phyloP scores from a whole-genome alignment of 1,140 invertebrate genomes.

The Proctacanthus coquilletti region DNA sequence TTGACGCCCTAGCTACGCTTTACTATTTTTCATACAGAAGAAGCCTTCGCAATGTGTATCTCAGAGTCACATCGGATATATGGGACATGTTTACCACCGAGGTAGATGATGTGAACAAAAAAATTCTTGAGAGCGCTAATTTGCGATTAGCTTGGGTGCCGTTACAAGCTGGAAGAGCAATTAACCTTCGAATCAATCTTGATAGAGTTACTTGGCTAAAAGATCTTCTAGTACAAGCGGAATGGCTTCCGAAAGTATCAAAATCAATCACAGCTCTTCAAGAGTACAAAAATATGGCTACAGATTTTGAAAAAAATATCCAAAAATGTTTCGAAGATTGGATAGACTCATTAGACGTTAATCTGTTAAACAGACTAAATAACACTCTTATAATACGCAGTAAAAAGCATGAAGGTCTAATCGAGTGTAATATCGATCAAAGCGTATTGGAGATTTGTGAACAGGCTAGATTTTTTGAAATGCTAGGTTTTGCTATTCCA shows the following conservation, averaged over 20 bases:
- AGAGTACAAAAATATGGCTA: background rate
- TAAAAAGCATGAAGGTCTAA: conserved; percentile 39
- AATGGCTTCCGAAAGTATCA: conserved; percentile 20
- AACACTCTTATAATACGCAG: conserved; percentile 53
- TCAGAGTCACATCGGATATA: conserved; percentile 42
- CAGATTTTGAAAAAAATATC: conserved; percentile 12
- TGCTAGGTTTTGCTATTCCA: conserved; percentile 36
- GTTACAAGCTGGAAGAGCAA: conserved; percentile 41
- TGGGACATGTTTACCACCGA: conserved; percentile 65
- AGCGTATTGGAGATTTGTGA: conserved; percentile 17
- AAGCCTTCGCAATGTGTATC: conserved; percentile 43
- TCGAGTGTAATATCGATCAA: conserved; percentile 65
- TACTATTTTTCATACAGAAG: conserved; percentile 51
- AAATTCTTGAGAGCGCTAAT: conserved; percentile 45
- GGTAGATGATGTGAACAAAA: conserved; percentile 53
- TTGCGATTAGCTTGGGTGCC: conserved; percentile 47
- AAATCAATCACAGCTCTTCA: too few species aligned
- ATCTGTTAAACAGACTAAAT: conserved; percentile 45
- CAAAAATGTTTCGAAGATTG: conserved; percentile 39
- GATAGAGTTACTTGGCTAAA: conserved; percentile 17
- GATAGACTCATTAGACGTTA: conserved; percentile 38
- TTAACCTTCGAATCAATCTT: conserved; percentile 18
- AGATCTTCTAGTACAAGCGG: conserved; percentile 13
- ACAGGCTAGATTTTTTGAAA: conserved; percentile 32
- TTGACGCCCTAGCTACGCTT: conserved; percentile 49